Base-by-base conservation (phyloP, 2,888 invertebrate genomes). In the Nymphalis c-album region DNA sequence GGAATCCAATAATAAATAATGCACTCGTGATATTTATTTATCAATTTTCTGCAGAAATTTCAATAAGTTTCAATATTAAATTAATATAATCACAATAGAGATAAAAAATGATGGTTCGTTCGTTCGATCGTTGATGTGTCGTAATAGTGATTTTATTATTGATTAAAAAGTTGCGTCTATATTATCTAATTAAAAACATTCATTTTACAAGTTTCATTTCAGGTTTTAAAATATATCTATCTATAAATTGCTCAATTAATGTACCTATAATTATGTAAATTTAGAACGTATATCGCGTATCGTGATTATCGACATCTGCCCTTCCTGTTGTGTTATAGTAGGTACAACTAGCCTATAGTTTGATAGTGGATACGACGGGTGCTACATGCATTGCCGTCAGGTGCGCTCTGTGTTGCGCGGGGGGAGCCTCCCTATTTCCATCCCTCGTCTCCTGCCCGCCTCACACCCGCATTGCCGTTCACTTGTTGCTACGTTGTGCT, bases 401-500 rank as follows among this genome's bases (percentile, higher is more conserved):
- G 91, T 90, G 90, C 84, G 82, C 77, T 78, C 75, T 81, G 76
- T 77, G 79, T 78, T 55, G 53, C 17, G 80, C 80, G 84, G 83
- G 80, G 80, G 76, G 76, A 64, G 68, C 75, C 83, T 79, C 82
- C 79, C 80, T 78, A 77, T 75, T 74, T 75, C 75, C 76, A 73
- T 75, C 77, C 77, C 76, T 78, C 80, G 67, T 80, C 82, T 78
- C 75, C 73, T 74, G 69, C 71, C 75, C 72, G 70, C 78, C 77
- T 78, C 85, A 82, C 85, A 80, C 86, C 87, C 86, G 81, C 84
- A 80, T 77, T 76, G 82, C 85, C 88, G 89, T 87, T 90, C 90
- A 91, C 91, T 91, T 91, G 91, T 92, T 91, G 91, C 91, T 91
- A 88, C 85, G 87, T 85, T 84, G 85, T 78, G 81, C 82, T 83